phyloP scores from a whole-genome alignment of 2,797 vertebrate genomes.

The Gastrophryne carolinensis region DNA sequence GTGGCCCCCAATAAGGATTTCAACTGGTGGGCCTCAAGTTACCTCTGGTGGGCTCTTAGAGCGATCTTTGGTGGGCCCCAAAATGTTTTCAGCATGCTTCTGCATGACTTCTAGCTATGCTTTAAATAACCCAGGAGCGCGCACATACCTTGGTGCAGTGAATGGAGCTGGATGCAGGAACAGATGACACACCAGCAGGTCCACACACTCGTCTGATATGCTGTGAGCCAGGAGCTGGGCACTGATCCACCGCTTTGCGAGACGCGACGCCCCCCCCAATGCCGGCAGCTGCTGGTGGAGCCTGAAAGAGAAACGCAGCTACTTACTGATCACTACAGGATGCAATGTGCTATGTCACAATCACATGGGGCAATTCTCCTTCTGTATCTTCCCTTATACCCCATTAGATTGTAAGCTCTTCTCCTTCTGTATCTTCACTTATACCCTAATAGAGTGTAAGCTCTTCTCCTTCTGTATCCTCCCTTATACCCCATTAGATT shows the following conservation, averaged over 20 bases:
- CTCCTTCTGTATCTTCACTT: no score
- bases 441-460: no score
- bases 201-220: conserved; percentile 83
- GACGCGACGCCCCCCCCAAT: conserved; percentile 82
- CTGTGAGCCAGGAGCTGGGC: conserved; percentile 83
- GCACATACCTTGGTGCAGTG: conserved; percentile 79
- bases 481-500: no score
- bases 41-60: no score
- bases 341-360: not conserved
- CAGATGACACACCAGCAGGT: conserved; percentile 85
- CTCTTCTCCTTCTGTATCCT: no score
- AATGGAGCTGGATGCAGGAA: conserved; percentile 90
- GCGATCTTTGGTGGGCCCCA: no score
- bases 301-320: conserved; percentile 60
- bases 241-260: conserved; percentile 91
- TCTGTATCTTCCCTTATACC: no score
- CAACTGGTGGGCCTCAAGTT: no score
- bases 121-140: fast-evolving
- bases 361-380: not conserved
- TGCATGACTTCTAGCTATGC: not conserved
- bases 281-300: conserved; percentile 90
- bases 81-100: no score
- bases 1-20: no score
- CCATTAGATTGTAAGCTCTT: no score
- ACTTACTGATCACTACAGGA: not conserved